Evolutionary conservation across 2,888 invertebrate genomes (phyloP).

Genomic region (Dichetophora obliterata): DNA sequence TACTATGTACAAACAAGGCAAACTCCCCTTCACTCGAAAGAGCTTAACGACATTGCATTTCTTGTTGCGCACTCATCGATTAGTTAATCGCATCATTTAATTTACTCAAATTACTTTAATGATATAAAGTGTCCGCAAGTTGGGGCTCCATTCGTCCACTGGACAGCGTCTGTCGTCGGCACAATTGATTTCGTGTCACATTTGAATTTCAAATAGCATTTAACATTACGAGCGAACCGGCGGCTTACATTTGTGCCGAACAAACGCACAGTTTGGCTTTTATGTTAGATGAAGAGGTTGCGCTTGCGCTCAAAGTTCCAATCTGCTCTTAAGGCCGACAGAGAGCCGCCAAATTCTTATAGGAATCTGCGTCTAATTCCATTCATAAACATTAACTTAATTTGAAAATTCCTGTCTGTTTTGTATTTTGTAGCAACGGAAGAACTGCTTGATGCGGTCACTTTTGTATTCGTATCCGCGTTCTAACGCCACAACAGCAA

Average conservation of each 20-base stretch:
- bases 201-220: conserved; percentile 44
- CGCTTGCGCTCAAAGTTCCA: background rate
- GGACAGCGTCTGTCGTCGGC: conserved; percentile 8
- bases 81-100: conserved; percentile 65
- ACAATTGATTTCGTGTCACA: conserved; percentile 37
- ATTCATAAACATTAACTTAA: conserved; percentile 67
- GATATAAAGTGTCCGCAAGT: conserved; percentile 54
- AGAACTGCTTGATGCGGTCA: background rate
- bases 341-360: conserved; percentile 17
- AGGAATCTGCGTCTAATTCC: conserved; percentile 56
- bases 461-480: conserved; percentile 25
- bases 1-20: background rate
- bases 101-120: conserved; percentile 67
- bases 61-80: background rate
- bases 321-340: background rate
- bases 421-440: background rate
- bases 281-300: conserved; percentile 66
- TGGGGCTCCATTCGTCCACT: conserved; percentile 7
- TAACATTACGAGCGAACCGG: conserved; percentile 23
- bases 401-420: conserved; percentile 48
- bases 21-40: background rate
- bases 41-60: background rate
- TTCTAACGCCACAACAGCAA: background rate
- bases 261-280: conserved; percentile 59
- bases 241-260: background rate